A percentile compares a stretch with the other conserved stretches of the same genome.
phyloP scores from a whole-genome alignment of 2,113 vertebrate genomes.

The Nibea albiflora region DNA sequence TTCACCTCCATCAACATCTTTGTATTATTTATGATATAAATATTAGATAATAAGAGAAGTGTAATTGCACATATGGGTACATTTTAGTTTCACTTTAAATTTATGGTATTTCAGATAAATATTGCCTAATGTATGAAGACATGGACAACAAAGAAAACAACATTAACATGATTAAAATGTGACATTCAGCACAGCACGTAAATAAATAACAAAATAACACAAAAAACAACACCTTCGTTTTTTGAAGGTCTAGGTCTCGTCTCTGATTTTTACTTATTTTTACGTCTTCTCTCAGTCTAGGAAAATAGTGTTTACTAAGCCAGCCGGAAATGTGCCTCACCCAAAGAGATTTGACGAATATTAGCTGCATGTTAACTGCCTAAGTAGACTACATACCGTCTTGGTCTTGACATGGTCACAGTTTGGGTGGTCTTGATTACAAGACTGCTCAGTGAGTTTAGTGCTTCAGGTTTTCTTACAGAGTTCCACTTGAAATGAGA shows the following conservation, averaged over 20 bases:
- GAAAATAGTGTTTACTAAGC: no score
- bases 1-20: neutral
- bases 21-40: neutral
- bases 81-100: neutral
- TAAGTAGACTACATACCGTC: no score
- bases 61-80: no score
- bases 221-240: neutral
- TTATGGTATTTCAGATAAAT: conserved; percentile 2
- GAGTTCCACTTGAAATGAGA: conserved; percentile 1
- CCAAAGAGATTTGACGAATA: no score
- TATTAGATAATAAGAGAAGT: no score
- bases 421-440: no score
- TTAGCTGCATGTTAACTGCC: no score
- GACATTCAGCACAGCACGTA: neutral
- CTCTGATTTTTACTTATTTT: no score
- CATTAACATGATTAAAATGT: conserved; percentile 6
- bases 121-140: neutral
- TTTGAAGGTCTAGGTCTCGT: no score
- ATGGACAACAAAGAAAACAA: neutral
- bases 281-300: no score
- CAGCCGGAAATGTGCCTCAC: no score
- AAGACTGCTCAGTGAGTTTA: conserved; percentile 7
- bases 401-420: no score
- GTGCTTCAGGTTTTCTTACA: neutral
- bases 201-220: neutral